phyloP scores from a whole-genome alignment of 2,113 vertebrate genomes.

The Coreoperca whiteheadi region DNA sequence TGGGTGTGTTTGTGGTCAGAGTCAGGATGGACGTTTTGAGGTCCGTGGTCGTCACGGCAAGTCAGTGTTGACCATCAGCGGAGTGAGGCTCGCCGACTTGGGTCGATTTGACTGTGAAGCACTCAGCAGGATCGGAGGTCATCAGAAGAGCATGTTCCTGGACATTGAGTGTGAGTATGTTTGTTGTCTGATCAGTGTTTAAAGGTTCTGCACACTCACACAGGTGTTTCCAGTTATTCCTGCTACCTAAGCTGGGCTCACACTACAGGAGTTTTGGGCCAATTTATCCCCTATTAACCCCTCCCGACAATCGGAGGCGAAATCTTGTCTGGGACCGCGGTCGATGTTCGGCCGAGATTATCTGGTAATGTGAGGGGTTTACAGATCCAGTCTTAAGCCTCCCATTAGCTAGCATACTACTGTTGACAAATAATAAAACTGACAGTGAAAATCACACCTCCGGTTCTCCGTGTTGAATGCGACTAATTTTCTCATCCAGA shows the following conservation, averaged over 20 bases:
- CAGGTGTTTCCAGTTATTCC: background rate
- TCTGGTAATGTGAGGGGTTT: no score
- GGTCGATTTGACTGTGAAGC: slow-evolving; percentile 98
- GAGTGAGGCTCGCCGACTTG: slow-evolving; percentile 90
- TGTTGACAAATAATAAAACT: no score
- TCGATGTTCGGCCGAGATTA: no score
- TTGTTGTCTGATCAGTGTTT: background rate
- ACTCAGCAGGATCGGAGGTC: slow-evolving; percentile 95
- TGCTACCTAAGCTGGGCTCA: background rate
- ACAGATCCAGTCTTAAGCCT: no score
- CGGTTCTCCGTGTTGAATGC: no score
- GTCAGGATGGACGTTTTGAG: slow-evolving; percentile 92
- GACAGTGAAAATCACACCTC: no score
- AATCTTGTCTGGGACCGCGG: no score
- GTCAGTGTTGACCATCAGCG: slow-evolving; percentile 92
- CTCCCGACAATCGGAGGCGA: no score
- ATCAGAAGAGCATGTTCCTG: slow-evolving; percentile 98
- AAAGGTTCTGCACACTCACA: background rate
- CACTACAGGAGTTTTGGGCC: no score
- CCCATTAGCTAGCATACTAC: no score
- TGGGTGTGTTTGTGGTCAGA: slow-evolving; percentile 81
- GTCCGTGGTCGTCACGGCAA: slow-evolving; percentile 91
- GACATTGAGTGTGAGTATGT: slow-evolving; percentile 93
- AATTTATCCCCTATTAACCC: no score
- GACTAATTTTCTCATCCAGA: no score